Conservation (phyloP, 2,113 vertebrate species). For the Etheostoma cragini region DNA sequence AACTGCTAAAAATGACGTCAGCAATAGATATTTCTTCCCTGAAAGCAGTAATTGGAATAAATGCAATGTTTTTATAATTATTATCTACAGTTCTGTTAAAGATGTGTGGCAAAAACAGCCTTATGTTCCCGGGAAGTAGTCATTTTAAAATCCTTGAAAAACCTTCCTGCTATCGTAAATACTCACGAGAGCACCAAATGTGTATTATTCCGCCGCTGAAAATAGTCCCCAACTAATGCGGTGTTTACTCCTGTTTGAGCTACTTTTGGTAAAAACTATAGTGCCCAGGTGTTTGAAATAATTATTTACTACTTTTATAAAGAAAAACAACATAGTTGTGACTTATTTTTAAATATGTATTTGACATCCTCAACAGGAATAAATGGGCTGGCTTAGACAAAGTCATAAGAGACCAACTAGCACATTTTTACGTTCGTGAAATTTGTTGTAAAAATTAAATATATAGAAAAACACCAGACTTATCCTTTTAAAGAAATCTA, state of each 20-base stretch:
- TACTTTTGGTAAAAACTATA: background rate
- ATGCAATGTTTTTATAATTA: background rate
- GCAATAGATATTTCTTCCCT: no score
- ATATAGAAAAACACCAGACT: background rate
- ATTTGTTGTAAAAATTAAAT: background rate
- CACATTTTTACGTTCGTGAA: no score
- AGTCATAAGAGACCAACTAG: no score
- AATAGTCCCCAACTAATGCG: no score
- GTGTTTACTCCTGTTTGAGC: background rate
- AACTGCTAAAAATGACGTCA: no score
- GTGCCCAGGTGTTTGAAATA: no score
- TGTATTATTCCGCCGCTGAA: no score
- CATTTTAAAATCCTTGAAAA: no score
- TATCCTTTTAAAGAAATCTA: background rate
- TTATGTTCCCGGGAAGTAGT: background rate
- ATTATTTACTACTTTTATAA: background rate
- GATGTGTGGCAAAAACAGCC: background rate
- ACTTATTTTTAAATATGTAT: background rate
- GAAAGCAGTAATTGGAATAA: background rate
- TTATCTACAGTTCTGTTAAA: background rate
- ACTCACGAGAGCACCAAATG: background rate
- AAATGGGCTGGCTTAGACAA: no score
- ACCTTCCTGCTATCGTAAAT: background rate
- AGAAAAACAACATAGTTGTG: background rate
- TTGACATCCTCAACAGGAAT: no score